Conservation (phyloP, 2,113 vertebrate genomes). For the Nicator chloris region DNA sequence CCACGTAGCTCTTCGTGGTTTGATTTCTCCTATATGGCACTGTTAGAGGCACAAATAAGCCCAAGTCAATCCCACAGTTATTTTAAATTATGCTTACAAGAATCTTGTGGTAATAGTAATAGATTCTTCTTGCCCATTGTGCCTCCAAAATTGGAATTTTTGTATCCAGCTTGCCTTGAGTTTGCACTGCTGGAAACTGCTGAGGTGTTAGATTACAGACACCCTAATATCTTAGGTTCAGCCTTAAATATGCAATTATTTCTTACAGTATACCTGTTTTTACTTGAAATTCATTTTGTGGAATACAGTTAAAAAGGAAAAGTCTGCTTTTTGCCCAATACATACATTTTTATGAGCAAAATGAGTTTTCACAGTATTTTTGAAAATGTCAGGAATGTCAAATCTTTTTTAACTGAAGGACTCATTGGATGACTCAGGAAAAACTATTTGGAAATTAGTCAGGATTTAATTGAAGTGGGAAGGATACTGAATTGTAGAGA, state of each 20-base stretch:
- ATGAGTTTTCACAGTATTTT: not conserved
- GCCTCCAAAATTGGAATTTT: not conserved
- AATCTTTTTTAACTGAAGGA: not conserved
- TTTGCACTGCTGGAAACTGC: not conserved
- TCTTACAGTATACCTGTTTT: not conserved
- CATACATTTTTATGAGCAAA: constrained; percentile 23
- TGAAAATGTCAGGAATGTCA: not conserved
- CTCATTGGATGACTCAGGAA: constrained; percentile 22
- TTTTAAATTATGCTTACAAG: constrained; percentile 1
- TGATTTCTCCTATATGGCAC: not conserved
- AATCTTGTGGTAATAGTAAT: not conserved
- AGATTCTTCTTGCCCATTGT: not conserved
- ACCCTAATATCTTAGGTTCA: not conserved
- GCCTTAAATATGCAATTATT: not conserved
- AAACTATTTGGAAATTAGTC: constrained; percentile 25
- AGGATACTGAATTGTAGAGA: not conserved
- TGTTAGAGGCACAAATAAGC: not conserved
- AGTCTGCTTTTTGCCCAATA: not conserved
- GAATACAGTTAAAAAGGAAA: not conserved
- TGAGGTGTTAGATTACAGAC: not conserved
- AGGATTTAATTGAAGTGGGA: constrained; percentile 20
- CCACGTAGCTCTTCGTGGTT: not conserved
- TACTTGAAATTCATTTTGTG: not conserved
- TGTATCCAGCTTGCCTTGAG: not conserved
- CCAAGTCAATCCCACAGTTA: not conserved